Conservation (phyloP, 2,113 vertebrate genomes). For the Stictonetta naevosa region DNA sequence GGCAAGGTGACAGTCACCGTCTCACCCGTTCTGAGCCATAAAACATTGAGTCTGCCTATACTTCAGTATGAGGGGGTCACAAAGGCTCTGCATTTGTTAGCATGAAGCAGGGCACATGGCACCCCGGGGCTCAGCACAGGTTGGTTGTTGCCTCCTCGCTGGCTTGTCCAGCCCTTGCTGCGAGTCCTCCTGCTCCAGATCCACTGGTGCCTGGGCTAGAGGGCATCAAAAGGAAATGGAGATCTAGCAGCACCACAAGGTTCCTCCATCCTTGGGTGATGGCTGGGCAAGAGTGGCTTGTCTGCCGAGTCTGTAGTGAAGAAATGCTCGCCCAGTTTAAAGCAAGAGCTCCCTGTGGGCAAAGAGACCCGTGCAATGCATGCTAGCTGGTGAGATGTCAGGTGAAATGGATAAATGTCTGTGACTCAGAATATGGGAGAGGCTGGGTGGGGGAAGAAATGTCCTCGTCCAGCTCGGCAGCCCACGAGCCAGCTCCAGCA, state of each 20-base stretch:
- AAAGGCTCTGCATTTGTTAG: not conserved
- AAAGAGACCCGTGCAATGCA: not conserved
- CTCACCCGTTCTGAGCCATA: not conserved
- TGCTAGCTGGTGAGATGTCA: not conserved
- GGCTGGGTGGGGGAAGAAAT: not conserved
- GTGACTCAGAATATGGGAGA: not conserved
- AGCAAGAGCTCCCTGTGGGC: not conserved
- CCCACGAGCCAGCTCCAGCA: not conserved
- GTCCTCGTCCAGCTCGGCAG: not conserved
- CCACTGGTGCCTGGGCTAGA: accelerated
- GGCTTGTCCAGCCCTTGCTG: not conserved
- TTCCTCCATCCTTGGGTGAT: not conserved
- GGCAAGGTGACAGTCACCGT: not conserved
- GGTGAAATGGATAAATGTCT: not conserved
- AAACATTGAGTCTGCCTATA: not conserved
- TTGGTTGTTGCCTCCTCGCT: not conserved
- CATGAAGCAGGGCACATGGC: not conserved
- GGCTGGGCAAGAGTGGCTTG: not conserved
- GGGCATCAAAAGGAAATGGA: not conserved
- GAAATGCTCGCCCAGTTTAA: not conserved
- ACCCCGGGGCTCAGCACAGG: not conserved
- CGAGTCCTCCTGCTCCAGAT: not conserved
- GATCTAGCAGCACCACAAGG: not conserved
- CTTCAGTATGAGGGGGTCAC: not conserved
- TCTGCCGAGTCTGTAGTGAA: not conserved